phyloP scores from a whole-genome alignment of 2,888 invertebrate genomes.

The Aproaerema taeniolella region DNA sequence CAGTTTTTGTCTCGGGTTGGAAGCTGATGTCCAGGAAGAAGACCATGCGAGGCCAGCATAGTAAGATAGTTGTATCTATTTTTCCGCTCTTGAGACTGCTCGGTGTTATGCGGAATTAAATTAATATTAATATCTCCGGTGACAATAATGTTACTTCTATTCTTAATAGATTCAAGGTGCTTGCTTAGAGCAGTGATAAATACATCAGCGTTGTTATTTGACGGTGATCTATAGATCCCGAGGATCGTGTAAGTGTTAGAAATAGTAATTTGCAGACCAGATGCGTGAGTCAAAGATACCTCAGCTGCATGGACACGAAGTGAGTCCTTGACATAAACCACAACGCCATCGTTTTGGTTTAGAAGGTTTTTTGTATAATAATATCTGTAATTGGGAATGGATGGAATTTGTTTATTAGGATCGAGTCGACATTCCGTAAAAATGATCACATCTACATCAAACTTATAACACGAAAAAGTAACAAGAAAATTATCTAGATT shows the following conservation, averaged over 20 bases:
- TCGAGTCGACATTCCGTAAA: background rate
- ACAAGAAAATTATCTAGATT: no score
- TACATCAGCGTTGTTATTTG: conserved; percentile 12
- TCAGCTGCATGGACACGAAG: background rate
- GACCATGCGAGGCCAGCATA: conserved; percentile 6
- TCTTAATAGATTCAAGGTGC: conserved; percentile 12
- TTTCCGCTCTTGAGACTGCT: conserved; percentile 6
- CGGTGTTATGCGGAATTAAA: conserved; percentile 7
- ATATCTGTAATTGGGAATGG: background rate
- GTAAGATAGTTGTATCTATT: conserved; percentile 13
- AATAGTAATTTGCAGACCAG: conserved; percentile 4
- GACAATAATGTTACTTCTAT: conserved; percentile 14
- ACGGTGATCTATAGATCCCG: conserved; percentile 19
- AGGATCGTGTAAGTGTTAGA: conserved; percentile 6
- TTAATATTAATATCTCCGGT: conserved; percentile 22
- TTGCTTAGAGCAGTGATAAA: conserved; percentile 15
- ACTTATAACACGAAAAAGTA: no score
- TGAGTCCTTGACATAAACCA: conserved; percentile 5
- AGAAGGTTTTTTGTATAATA: conserved; percentile 1
- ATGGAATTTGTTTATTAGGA: background rate
- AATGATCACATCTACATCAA: no score
- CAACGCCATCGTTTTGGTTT: conserved; percentile 16
- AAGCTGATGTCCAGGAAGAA: conserved; percentile 7
- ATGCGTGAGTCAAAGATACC: background rate
- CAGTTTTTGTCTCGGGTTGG: conserved; percentile 7